Conservation (phyloP, 2,113 vertebrate species). For the Phaethornis superciliosus region DNA sequence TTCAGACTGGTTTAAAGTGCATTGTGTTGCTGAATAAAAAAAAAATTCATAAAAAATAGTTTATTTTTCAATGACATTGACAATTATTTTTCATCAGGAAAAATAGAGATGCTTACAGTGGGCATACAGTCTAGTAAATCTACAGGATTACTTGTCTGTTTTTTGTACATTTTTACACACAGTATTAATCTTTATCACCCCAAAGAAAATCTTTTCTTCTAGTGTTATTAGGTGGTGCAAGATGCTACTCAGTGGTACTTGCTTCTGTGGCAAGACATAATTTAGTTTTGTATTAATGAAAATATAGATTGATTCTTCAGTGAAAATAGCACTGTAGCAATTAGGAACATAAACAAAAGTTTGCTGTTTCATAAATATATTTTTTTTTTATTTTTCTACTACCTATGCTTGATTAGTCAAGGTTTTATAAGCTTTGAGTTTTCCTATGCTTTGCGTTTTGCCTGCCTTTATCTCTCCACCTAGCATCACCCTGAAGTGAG, state of each 20-base stretch:
- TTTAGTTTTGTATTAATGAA: background rate
- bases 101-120: background rate
- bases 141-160: background rate
- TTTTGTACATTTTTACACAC: background rate
- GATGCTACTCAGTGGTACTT: background rate
- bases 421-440: background rate
- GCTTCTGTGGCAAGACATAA: background rate
- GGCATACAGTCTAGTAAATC: background rate
- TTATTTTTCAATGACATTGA: background rate
- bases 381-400: background rate
- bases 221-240: background rate
- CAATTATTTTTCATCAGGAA: background rate
- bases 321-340: background rate
- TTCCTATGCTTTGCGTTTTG: background rate
- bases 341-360: background rate
- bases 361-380: background rate
- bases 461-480: background rate
- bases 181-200: background rate
- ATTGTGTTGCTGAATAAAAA: too few species aligned
- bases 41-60: background rate
- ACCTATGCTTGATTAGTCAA: background rate
- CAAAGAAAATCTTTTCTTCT: background rate
- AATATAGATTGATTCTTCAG: background rate
- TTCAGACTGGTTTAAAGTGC: background rate
- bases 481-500: background rate